A percentile compares a stretch with the other conserved stretches of the same genome.
phyloP scores from a whole-genome alignment of 2,113 vertebrate species.

The Odocoileus virginianus region DNA sequence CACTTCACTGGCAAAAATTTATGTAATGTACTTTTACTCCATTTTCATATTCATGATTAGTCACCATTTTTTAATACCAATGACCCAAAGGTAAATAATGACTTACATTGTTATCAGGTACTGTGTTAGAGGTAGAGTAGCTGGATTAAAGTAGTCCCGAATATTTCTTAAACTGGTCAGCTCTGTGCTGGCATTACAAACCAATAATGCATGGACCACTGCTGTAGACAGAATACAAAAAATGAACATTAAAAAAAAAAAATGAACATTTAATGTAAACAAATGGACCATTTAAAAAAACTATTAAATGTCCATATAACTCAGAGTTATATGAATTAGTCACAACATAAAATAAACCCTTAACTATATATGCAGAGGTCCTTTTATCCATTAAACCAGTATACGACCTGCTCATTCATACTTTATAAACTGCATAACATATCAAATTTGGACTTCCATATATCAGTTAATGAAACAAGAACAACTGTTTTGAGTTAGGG shows the following conservation, averaged over 20 bases:
- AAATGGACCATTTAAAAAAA: background rate
- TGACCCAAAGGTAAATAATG: background rate
- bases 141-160: conserved; percentile 80
- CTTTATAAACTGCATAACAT: background rate
- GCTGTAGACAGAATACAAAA: conserved; percentile 61
- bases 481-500: background rate
- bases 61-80: background rate
- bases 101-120: conserved; percentile 82
- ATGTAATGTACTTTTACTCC: background rate
- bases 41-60: background rate
- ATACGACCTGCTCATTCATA: background rate
- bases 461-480: background rate
- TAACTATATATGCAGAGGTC: background rate
- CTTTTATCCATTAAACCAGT: background rate
- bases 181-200: conserved; percentile 84
- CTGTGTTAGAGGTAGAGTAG: conserved; percentile 77
- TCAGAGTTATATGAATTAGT: background rate
- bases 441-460: background rate
- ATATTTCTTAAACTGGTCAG: conserved; percentile 82
- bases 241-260: background rate
- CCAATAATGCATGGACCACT: conserved; percentile 81
- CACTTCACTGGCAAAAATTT: background rate
- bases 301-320: background rate
- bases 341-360: background rate
- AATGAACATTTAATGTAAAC: background rate